A percentile compares a stretch with the other conserved stretches of the same genome.
Conservation (phyloP, 2,888 invertebrate species). For the Melikaiella ostensackeni region DNA sequence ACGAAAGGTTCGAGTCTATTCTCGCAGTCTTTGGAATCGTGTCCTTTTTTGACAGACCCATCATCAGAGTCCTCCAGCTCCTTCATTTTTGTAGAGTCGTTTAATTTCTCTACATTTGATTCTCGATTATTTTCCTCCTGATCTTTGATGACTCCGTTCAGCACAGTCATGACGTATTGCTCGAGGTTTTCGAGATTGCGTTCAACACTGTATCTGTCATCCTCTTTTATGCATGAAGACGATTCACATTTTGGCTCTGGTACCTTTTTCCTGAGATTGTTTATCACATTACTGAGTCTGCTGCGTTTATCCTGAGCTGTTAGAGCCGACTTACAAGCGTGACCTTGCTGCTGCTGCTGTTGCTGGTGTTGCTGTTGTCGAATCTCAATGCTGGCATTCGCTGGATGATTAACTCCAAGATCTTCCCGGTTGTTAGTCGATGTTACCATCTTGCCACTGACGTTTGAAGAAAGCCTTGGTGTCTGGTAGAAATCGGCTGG, state of each 20-base stretch:
- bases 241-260: constrained; percentile 55
- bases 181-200: constrained; percentile 71
- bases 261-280: constrained; percentile 73
- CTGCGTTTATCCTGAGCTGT: constrained; percentile 73
- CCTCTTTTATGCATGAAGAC: constrained; percentile 20
- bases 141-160: constrained; percentile 73
- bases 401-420: constrained; percentile 63
- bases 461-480: constrained; percentile 57
- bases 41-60: not conserved
- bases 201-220: constrained; percentile 61
- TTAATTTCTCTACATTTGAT: constrained; percentile 11
- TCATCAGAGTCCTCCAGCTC: constrained; percentile 42
- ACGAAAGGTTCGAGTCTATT: constrained; percentile 39
- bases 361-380: constrained; percentile 59
- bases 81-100: not conserved
- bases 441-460: constrained; percentile 70
- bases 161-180: constrained; percentile 74
- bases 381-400: constrained; percentile 60
- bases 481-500: constrained; percentile 58
- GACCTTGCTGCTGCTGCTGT: constrained; percentile 44
- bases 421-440: constrained; percentile 72
- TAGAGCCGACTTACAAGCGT: constrained; percentile 59
- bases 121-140: constrained; percentile 62
- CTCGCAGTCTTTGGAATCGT: constrained; percentile 40
- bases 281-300: constrained; percentile 74